Evolutionary conservation across 2,113 vertebrate species (phyloP).

Genomic region (Falco punctatus): DNA sequence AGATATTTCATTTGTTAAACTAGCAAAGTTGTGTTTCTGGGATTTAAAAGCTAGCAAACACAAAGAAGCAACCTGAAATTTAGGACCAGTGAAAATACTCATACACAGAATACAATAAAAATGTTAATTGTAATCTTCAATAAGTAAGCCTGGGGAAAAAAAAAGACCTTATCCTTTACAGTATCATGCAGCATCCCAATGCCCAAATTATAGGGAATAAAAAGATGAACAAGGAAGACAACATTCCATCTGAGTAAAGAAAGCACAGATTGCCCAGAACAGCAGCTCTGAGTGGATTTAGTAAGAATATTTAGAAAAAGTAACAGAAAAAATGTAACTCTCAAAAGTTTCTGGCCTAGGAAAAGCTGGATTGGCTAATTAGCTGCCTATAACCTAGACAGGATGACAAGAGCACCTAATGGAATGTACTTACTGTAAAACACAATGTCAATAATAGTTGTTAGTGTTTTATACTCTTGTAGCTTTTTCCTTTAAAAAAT

Average conservation of each 20-base stretch:
- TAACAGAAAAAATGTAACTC: not conserved
- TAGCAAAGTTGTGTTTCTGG: not conserved
- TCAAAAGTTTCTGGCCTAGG: not conserved
- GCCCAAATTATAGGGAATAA: not conserved
- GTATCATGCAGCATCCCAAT: not conserved
- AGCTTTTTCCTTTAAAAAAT: not conserved
- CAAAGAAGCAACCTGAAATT: not conserved
- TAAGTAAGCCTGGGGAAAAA: not conserved
- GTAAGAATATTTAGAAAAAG: not conserved
- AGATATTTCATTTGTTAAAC: not conserved
- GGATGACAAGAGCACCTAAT: not conserved
- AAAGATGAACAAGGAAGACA: not conserved
- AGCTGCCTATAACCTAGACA: not conserved
- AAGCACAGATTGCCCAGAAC: not conserved
- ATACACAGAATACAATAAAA: not conserved
- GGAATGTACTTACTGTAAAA: not conserved
- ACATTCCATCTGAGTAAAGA: not conserved
- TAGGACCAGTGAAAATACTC: not conserved
- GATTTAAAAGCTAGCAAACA: not conserved
- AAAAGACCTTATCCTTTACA: conserved; percentile 1
- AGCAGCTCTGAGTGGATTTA: not conserved
- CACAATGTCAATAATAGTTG: not conserved
- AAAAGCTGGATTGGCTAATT: not conserved
- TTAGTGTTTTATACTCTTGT: not conserved
- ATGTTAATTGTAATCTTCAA: not conserved